Evolutionary conservation across 1,140 invertebrate genomes (phyloP).

Genomic region (Phenacoccus solenopsis): DNA sequence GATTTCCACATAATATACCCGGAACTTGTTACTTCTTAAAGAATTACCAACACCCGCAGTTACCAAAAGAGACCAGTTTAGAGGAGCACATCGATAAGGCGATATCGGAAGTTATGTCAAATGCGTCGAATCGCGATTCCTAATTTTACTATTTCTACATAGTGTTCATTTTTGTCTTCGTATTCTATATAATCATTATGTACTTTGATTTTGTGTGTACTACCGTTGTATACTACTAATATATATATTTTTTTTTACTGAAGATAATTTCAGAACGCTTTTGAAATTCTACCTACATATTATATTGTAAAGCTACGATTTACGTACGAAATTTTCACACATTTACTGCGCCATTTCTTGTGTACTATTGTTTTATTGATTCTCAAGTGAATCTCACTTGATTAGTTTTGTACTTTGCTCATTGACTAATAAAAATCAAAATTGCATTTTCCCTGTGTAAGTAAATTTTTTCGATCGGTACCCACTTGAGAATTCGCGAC

Average conservation of each 20-base stretch:
- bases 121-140: neutral
- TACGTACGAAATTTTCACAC: neutral
- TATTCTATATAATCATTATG: too few relatives aligned
- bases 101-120: neutral
- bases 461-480: too few relatives aligned
- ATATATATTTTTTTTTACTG: neutral
- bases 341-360: neutral
- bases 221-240: neutral
- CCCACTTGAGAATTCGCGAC: too few relatives aligned
- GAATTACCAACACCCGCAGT: slow-evolving; percentile 56
- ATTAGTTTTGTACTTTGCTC: slow-evolving; percentile 2
- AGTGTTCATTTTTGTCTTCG: neutral
- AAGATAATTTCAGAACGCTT: too few relatives aligned
- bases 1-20: slow-evolving; percentile 60
- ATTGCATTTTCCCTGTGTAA: too few relatives aligned
- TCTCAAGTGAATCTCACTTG: neutral
- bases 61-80: slow-evolving; percentile 42
- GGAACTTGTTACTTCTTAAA: slow-evolving; percentile 79
- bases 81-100: slow-evolving; percentile 45
- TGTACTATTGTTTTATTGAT: neutral
- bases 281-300: too few relatives aligned
- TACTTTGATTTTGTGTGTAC: too few relatives aligned
- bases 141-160: neutral
- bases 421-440: slow-evolving; percentile 3
- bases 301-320: too few relatives aligned